phyloP scores from a whole-genome alignment of 2,797 vertebrate genomes.

The Lagorchestes hirsutus region DNA sequence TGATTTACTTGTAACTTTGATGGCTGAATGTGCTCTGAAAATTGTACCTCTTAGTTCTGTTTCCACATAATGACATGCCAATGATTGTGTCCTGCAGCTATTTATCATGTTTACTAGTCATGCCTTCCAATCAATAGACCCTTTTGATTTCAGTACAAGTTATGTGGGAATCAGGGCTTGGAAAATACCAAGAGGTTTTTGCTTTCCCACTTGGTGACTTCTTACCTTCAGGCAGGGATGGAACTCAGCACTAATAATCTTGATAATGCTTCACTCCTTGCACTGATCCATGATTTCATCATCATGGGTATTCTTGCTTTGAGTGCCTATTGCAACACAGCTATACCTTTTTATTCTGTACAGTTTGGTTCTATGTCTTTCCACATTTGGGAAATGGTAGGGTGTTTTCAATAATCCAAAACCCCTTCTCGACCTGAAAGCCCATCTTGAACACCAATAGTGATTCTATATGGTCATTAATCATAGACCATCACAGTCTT shows the following conservation, averaged over 20 bases:
- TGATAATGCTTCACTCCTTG: background rate
- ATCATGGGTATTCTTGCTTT: background rate
- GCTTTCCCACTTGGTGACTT: background rate
- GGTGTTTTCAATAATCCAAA: background rate
- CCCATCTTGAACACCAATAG: background rate
- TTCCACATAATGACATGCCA: constrained; percentile 31
- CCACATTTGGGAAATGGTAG: background rate
- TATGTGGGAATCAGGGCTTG: constrained; percentile 41
- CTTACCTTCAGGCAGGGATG: constrained; percentile 1
- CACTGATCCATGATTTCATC: background rate
- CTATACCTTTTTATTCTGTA: background rate
- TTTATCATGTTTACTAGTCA: constrained; percentile 41
- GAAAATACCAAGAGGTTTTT: constrained; percentile 43
- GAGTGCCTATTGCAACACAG: background rate
- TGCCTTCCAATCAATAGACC: constrained; percentile 26
- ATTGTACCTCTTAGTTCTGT: constrained; percentile 42
- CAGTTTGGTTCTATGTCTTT: background rate
- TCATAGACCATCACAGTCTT: background rate
- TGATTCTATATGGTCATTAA: background rate
- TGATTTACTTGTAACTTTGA: constrained; percentile 57
- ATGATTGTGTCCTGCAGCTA: constrained; percentile 50
- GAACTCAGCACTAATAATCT: constrained; percentile 6
- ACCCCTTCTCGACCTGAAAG: background rate
- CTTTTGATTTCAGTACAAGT: constrained; percentile 52
- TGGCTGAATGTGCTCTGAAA: constrained; percentile 45